phyloP scores from a whole-genome alignment of 2,113 vertebrate species.

The Nycticorax nycticorax region DNA sequence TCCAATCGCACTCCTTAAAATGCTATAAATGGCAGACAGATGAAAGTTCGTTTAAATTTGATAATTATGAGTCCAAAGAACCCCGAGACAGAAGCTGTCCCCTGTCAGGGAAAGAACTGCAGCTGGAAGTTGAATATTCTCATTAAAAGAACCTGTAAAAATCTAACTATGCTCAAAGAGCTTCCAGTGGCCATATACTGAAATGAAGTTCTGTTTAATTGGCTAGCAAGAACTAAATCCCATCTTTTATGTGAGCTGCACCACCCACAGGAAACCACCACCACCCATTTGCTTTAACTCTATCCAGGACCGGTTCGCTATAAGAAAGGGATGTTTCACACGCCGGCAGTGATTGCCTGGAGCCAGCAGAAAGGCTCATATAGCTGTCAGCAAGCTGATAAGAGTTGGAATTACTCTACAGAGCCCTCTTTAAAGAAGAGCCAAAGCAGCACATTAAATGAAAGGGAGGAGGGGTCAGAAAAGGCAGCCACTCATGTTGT shows the following conservation, averaged over 20 bases:
- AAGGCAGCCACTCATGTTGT: slow-evolving; percentile 72
- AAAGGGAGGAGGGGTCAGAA: slow-evolving; percentile 77
- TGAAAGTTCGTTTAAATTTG: slow-evolving; percentile 43
- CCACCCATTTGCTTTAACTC: slow-evolving; percentile 35
- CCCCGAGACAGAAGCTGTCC: slow-evolving; percentile 15
- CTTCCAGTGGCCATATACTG: background rate
- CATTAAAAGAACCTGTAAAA: slow-evolving; percentile 10
- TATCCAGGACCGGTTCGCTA: slow-evolving; percentile 19
- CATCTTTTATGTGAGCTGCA: background rate
- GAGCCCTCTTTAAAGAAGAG: slow-evolving; percentile 79
- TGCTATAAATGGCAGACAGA: slow-evolving; percentile 44
- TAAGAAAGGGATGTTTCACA: slow-evolving; percentile 74
- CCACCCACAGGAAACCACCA: slow-evolving; percentile 21
- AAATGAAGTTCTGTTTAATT: background rate
- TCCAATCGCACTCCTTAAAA: slow-evolving; percentile 14
- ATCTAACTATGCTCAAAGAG: background rate
- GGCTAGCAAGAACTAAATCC: background rate
- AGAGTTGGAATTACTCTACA: slow-evolving; percentile 76
- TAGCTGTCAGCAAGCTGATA: slow-evolving; percentile 85
- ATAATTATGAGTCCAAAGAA: slow-evolving; percentile 34
- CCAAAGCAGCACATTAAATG: slow-evolving; percentile 77
- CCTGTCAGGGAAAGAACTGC: slow-evolving; percentile 8
- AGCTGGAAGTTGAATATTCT: background rate
- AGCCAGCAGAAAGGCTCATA: slow-evolving; percentile 77
- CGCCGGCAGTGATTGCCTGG: slow-evolving; percentile 62